Evolutionary conservation across 2,888 invertebrate genomes (phyloP), one percentile per base, ranked within the genome.

Genomic region (Drosophila pseudotakahashii): DNA sequence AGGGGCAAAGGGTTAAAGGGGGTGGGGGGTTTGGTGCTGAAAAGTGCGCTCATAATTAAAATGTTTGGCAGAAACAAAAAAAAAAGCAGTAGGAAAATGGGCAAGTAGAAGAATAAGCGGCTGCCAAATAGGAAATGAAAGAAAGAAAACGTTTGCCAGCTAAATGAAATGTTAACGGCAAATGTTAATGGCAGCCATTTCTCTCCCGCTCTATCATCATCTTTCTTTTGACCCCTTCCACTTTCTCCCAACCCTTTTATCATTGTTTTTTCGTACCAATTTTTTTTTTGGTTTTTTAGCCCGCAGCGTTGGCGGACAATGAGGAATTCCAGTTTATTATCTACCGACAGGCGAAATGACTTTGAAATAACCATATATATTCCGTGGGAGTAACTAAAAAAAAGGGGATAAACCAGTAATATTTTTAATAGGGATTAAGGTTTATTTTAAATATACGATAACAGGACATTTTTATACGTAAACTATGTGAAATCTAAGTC

Each of bases 21-120:
- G 19, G 14, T 36, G 34, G 53, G 36, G 42, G 13, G 47, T 16
- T 14, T 39, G 53, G 48, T 39, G 47, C 47, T 45, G 52, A n/a
- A 76, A 68, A 73, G 61, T 64, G 67, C 55, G 79, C 75, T 85
- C 85, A 85, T 85, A 85, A 83, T 83, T 83, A 83, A 83, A 83
- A 83, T 85, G 78, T 79, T 83, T 82, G 77, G 74, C 66, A 52
- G 53, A 61, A 71, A 54, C 69, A 66, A n/a, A 19, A 53, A 61
- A 71, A 54, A 72, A 66, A n/a, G 14, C 16, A 30, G n/a, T 7
- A 7, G 13, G 37, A 30, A 55, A 55, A 10, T 23, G 61, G 9
- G 19, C 16, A 19, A 30, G 26, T 19, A 37, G 37, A 30, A 54
- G 63, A 63, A 41, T 52, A 48, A 48, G 52, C 50, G 48, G 50